Base-by-base conservation (phyloP, 2,888 invertebrate genomes). In the Nomada fabriciana region DNA sequence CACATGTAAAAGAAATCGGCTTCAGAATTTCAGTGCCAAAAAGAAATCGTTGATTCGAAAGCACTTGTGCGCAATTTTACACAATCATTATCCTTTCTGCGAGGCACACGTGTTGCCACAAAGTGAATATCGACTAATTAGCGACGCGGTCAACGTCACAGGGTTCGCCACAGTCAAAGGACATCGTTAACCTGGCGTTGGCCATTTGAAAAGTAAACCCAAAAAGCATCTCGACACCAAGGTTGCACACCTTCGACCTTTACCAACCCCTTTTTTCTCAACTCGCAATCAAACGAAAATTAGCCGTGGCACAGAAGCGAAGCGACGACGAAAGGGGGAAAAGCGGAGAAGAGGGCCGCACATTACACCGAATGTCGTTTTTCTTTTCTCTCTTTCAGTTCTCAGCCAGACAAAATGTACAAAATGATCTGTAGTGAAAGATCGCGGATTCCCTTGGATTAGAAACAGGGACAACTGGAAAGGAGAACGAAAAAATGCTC, bases 221-320 rank as follows among this genome's bases (percentile, higher is more conserved):
- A 52, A 70, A 77, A 57, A 43, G 79, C 43, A 7, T 64, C 29
- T 61, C 43, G 53, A 70, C 76, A 52, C 64, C 70, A 76, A 82
- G 77, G 72, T 78, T 75, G 53, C 74, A n/a, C 72, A 65, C 68
- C 68, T 85, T 70, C 80, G 61, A 73, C 69, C 76, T 68, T 64
- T 84, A 52, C 25, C 75, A 15, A 52, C 63, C 75, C 67, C 50
- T 50, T 23, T 64, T 74, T 67, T 75, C 59, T 72, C 71, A 70
- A 25, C 77, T 81, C 69, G 89, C 87, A 89, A 91, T 91, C 89
- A 91, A 91, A 91, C 84, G 87, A 89, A 91, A 91, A 91, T 91
- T 91, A 91, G 91, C 86, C 79, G 78, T 57, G 61, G 55, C 53
- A 60, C 60, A 72, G 43, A 59, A 63, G 64, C 15, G 52, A 72